Conservation (phyloP, 2,113 vertebrate species). For the Larimichthys crocea region DNA sequence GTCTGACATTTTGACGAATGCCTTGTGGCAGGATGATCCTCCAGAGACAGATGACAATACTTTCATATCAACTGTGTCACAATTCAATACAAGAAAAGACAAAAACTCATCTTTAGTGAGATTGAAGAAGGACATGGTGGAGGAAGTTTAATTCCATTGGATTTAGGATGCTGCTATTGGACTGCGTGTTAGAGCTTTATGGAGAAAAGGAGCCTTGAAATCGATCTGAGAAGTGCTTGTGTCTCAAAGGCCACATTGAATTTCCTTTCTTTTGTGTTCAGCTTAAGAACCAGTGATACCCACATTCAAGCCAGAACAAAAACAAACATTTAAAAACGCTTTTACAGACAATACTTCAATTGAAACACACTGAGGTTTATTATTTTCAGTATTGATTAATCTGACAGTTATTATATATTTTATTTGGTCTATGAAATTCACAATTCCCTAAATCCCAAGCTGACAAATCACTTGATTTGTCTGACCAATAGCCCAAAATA, state of each 20-base stretch:
- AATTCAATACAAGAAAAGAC: conserved; percentile 32
- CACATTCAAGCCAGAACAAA: neutral
- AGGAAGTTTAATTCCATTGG: conserved; percentile 39
- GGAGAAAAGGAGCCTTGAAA: conserved; percentile 13
- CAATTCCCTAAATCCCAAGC: too few relatives aligned
- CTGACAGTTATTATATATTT: neutral
- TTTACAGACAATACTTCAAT: too few relatives aligned
- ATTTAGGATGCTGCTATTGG: conserved; percentile 12
- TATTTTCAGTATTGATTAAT: neutral
- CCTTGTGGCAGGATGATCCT: conserved; percentile 24
- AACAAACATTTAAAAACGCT: neutral
- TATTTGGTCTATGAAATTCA: too few relatives aligned
- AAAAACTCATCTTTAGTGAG: conserved; percentile 20
- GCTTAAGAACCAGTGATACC: neutral
- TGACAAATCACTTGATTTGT: neutral
- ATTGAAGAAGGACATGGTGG: conserved; percentile 24
- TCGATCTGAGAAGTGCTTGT: neutral
- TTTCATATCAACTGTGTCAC: conserved; percentile 30
- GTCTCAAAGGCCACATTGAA: neutral
- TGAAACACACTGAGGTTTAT: neutral
- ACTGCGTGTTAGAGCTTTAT: conserved; percentile 8
- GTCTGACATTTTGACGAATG: conserved; percentile 33
- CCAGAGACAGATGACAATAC: conserved; percentile 16
- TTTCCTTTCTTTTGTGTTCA: neutral
- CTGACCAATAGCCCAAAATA: neutral